Evolutionary conservation across 2,797 vertebrate species (phyloP).

Genomic region (Thalassophryne amazonica): DNA sequence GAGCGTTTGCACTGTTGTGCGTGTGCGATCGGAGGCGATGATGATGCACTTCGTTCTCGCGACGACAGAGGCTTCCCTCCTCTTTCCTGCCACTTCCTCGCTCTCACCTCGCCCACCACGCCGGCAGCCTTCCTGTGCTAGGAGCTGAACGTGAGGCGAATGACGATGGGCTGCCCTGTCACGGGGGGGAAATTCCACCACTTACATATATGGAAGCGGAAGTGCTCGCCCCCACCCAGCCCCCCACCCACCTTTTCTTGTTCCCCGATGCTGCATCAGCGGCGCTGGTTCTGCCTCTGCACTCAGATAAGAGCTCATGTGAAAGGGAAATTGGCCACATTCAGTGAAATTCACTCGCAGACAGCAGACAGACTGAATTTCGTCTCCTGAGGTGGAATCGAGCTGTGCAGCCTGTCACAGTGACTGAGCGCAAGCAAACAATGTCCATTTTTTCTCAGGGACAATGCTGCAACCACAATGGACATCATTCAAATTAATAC

Average conservation of each 20-base stretch:
- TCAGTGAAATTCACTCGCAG: constrained; percentile 1
- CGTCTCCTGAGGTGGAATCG: constrained; percentile 26
- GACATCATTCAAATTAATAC: too few species aligned
- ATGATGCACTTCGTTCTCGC: not conserved
- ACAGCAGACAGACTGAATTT: constrained; percentile 10
- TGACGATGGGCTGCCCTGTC: constrained; percentile 54
- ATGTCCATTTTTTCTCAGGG: constrained; percentile 21
- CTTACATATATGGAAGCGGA: constrained; percentile 62
- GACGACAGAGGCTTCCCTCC: not conserved
- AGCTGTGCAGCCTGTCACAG: constrained; percentile 31
- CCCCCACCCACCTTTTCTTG: not conserved
- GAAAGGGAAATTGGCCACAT: constrained; percentile 47
- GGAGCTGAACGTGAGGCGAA: constrained; percentile 58
- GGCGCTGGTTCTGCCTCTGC: constrained; percentile 30
- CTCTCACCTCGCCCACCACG: not conserved
- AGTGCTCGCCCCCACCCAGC: constrained; percentile 16
- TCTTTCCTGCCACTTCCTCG: not conserved
- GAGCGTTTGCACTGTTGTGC: not conserved
- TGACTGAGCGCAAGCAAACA: constrained; percentile 34
- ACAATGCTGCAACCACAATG: constrained; percentile 6
- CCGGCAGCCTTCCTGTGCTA: constrained; percentile 16
- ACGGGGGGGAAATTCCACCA: constrained; percentile 62
- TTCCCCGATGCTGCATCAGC: constrained; percentile 10
- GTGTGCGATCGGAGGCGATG: not conserved
- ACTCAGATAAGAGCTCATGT: constrained; percentile 49